phyloP scores from a whole-genome alignment of 2,888 invertebrate genomes.

The Polydrusus cervinus region DNA sequence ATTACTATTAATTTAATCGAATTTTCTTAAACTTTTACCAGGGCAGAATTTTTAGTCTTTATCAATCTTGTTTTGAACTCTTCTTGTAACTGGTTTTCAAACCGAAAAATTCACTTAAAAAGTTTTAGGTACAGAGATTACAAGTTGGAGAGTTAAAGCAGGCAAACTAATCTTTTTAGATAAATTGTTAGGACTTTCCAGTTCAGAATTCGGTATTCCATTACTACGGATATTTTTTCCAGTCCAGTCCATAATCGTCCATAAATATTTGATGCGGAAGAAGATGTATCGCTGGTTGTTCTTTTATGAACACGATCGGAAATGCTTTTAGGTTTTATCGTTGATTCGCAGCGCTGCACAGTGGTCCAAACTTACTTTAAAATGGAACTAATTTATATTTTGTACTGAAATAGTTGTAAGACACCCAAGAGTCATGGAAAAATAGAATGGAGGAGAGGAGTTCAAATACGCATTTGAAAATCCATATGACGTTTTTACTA shows the following conservation, averaged over 20 bases:
- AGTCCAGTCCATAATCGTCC: constrained; percentile 8
- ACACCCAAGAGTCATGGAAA: too few species aligned
- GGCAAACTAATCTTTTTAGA: constrained; percentile 35
- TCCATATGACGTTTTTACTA: too few species aligned
- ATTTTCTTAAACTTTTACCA: not conserved
- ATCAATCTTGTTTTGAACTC: constrained; percentile 29
- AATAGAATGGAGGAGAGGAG: too few species aligned
- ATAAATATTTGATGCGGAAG: constrained; percentile 22
- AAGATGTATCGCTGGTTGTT: not conserved
- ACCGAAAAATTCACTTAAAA: constrained; percentile 39
- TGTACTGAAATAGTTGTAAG: too few species aligned
- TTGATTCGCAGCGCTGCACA: too few species aligned
- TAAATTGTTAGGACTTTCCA: constrained; percentile 31
- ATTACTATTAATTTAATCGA: not conserved
- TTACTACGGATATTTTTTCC: constrained; percentile 21
- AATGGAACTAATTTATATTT: too few species aligned
- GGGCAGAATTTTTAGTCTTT: constrained; percentile 21
- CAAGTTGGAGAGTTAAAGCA: constrained; percentile 14
- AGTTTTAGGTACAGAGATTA: constrained; percentile 30
- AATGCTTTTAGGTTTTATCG: too few species aligned
- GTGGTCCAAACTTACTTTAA: too few species aligned
- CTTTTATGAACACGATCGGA: not conserved
- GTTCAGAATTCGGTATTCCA: constrained; percentile 8
- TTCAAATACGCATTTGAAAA: too few species aligned
- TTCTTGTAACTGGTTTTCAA: constrained; percentile 21